Base-by-base conservation (phyloP, 2,113 vertebrate genomes). In the Coryphaenoides rupestris region DNA sequence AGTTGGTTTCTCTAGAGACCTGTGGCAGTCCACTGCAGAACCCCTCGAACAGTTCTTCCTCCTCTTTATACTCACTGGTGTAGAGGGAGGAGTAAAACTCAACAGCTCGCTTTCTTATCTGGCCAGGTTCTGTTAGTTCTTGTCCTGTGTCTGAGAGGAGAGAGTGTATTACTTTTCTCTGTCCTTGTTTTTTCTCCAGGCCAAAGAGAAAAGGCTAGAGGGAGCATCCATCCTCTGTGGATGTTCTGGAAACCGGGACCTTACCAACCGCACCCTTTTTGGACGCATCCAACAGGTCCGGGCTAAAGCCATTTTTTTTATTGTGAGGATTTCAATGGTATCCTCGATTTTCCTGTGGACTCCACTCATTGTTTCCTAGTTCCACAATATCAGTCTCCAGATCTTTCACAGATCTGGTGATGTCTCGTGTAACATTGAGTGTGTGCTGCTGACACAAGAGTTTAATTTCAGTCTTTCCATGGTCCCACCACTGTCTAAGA, bases 1-100 rank as follows among this genome's bases (percentile, higher is more conserved):
- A n/a, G n/a, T n/a, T n/a, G n/a, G n/a, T n/a, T n/a, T n/a, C 45
- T 46, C 16, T 45, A n/a, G 26, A 15, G 1, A 58, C 14, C 3
- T 55, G 26, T 50, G 47, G 59, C 23, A 53, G 24, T 21, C 22
- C 63, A 65, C 56, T 59, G 55, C 22, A 26, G 46, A 63, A 63
- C 14, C 17, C 17, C 22, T 53, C 10, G 4, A 24, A 14, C 15
- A 10, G 16, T 13, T 57, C 59, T 49, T 54, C 47, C 14, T 50
- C 15, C 2, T 50, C 5, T 15, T 15, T 15, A 15, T 17, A n/a
- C 5, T 50, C 47, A 14, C 47, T 50, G 2, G 9, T 50, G 47
- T 50, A 3, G 14, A 50, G n/a, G 14, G 14, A 17, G 4, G 14
- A 14, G 3, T 50, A 50, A 3, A 50, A 50, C n/a, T 33, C 28